Base-by-base conservation (phyloP, 2,113 vertebrate species). In the Coturnix japonica region DNA sequence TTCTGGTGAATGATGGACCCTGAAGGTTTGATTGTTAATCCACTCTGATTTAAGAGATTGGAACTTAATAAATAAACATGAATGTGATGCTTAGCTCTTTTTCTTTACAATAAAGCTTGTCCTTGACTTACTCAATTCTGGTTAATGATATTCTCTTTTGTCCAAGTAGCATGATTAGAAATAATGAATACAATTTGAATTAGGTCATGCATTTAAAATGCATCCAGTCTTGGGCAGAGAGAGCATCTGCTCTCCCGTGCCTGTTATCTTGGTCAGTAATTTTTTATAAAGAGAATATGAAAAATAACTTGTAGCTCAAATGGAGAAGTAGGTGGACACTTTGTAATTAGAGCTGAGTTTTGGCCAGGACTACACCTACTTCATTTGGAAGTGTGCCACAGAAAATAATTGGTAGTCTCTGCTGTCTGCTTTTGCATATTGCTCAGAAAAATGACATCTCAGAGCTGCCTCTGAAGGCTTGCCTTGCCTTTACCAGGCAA, bases 321-420 rank as follows among this genome's bases (percentile, higher is more conserved):
- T 74, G 33, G 37, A 64, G 78, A 80, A 64, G 95, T 94, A 94
- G 94, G 94, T 91, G 96, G 94, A 94, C 85, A 46, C 87, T 78
- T 65, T 72, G 64, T 94, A 93, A 92, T 90, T 93, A 81, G 87
- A 91, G 79, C 43, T 96, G 95, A 81, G 7, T 19, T 94, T 77
- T 93, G 85, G 87, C 95, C 94, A 96, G 81, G 47, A 85, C 10
- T 61, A 94, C 94, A 93, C 81, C 95, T 87, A 89, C 96, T 85
- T 56, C 44, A 87, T 85, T 87, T 94, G 95, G 92, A 91, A 64
- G 46, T 0, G 0, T 75, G 89, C 89, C 95, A 93, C 13, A 33
- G 60, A 71, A 82, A 69, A 70, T 83, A 83, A 96, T 72, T 87
- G 44, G 46, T 91, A 87, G 71, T 91, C 65, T 33, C n/a, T 87